Evolutionary conservation across 2,797 vertebrate genomes (phyloP).

Genomic region (Pangasius larnaudii): DNA sequence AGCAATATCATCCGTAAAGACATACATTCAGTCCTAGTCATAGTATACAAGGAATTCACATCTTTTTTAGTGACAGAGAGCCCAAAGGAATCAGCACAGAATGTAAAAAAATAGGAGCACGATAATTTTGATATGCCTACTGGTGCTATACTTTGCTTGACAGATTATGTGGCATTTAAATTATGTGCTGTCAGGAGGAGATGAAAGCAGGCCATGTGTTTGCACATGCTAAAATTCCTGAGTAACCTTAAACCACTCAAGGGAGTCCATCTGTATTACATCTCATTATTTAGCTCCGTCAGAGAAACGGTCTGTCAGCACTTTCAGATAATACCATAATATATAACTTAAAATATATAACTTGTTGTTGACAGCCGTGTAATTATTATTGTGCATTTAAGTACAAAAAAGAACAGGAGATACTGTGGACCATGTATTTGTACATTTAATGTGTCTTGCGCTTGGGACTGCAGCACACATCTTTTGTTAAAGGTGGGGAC

Average conservation of each 20-base stretch:
- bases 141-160: not conserved
- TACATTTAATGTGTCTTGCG: slow-evolving; percentile 16
- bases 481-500: slow-evolving; percentile 33
- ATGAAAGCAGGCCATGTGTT: slow-evolving; percentile 40
- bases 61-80: not conserved
- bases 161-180: slow-evolving; percentile 22
- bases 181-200: slow-evolving; percentile 33
- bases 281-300: slow-evolving; percentile 17
- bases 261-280: not conserved
- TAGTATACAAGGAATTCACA: not conserved
- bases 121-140: slow-evolving; percentile 2
- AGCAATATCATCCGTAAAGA: not conserved
- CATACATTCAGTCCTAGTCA: not conserved
- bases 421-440: slow-evolving; percentile 4
- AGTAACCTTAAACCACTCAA: slow-evolving; percentile 6
- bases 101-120: not conserved
- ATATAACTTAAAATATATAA: slow-evolving; percentile 1
- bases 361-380: not conserved
- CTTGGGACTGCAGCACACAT: slow-evolving; percentile 9
- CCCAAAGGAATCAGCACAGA: not conserved
- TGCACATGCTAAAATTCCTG: slow-evolving; percentile 37
- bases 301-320: slow-evolving; percentile 23
- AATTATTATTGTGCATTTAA: slow-evolving; percentile 13
- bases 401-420: not conserved
- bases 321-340: slow-evolving; percentile 4